These are phyloP conservation scores for Pachydiplax longipennis DNA, from an alignment of 2,888 invertebrate species.

Conservation along the genomic window DNA sequence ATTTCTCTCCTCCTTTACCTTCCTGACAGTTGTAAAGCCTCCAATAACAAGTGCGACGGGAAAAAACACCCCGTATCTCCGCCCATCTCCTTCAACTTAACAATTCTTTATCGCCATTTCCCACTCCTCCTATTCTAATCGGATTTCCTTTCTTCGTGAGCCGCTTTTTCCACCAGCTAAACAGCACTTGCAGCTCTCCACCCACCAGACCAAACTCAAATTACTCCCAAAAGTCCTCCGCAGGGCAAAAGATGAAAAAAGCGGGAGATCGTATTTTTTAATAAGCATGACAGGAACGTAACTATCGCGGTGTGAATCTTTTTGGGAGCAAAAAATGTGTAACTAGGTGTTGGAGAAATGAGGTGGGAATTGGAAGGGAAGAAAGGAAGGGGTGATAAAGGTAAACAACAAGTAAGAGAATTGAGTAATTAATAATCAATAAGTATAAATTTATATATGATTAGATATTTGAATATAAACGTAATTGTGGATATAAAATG, in stretches of 20 bases:
- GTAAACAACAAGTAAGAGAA: no score
- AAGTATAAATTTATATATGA: no score
- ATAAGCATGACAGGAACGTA: neutral
- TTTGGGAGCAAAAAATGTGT: neutral
- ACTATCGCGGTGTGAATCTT: neutral
- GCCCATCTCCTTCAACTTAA: neutral
- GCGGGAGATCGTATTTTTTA: neutral
- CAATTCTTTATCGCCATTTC: slow-evolving; percentile 20
- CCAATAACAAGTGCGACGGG: neutral
- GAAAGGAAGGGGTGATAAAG: neutral
- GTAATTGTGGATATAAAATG: no score
- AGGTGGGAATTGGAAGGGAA: neutral
- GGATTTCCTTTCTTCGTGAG: neutral
- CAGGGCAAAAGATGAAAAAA: neutral
- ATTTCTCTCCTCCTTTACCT: neutral
- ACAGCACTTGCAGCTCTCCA: neutral
- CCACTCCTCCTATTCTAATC: neutral
- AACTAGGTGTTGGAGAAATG: neutral
- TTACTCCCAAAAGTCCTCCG: neutral
- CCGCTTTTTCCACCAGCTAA: neutral
- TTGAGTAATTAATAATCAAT: no score
- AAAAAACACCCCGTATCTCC: neutral
- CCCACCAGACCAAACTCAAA: neutral
- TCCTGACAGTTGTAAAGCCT: neutral
- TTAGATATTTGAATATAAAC: no score